Base-by-base conservation (phyloP, 2,888 invertebrate species). In the Ptychoptera contaminata region DNA sequence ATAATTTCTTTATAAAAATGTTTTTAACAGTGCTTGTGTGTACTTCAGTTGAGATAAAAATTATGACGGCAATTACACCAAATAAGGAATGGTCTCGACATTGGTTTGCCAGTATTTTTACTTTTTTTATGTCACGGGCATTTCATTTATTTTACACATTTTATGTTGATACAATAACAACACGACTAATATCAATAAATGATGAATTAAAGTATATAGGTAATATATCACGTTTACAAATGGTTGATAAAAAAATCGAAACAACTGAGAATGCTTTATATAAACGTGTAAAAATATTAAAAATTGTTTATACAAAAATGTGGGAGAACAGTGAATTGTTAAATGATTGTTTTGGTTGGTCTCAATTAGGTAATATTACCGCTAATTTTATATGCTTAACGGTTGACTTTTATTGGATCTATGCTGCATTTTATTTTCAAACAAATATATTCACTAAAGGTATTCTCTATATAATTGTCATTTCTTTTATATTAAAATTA, bases 21-120 rank as follows among this genome's bases (percentile, higher is more conserved):
- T 16, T 42, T 10, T 11, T 42, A 9, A 12, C 35, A 12, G 34
- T 34, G n/a, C 14, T 42, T n/a, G 16, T 42, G 10, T 8, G 34
- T 8, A 6, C 16, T n/a, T 3, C 34, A 8, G 9, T 35, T 35
- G 42, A 42, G 12, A 42, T 42, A 12, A 34, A 34, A 30, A 42
- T 42, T 8, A 42, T 42, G 42, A 30, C 23, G 2, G 42, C 30
- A 16, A 42, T 42, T 12, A 12, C 14, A 9, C 34, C n/a, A n/a
- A 42, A 42, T 42, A n/a, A 30, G 6, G 15, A 42, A 35, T 42
- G 34, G 34, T 42, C 42, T 8, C 16, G 23, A 2, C 42, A 35
- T 35, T 42, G 42, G 42, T 42, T 34, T 16, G 16, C 15, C 11
- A 35, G 34, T n/a, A 42, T 42, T 9, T 42, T 42, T 8, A 34